Percentiles rank a stretch among this genome's conserved stretches.
These are phyloP conservation scores for Archivesica marissinica DNA, from an alignment of 1,140 invertebrate species.

Conservation along the genomic window DNA sequence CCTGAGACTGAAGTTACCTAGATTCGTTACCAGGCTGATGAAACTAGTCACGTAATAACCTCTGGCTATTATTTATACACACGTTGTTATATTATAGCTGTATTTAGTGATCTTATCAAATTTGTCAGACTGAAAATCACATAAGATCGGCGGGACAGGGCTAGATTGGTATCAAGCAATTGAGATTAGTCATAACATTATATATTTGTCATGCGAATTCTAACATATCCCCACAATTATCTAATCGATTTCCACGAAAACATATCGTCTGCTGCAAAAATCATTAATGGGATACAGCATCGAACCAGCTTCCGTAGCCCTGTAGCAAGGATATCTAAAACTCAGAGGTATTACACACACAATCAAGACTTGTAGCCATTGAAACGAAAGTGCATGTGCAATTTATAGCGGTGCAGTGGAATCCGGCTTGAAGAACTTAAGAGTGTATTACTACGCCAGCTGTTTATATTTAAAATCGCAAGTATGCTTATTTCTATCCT, in stretches of 20 bases:
- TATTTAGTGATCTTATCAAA: too few relatives aligned
- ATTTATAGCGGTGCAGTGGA: constrained; percentile 9
- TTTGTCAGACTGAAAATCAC: too few relatives aligned
- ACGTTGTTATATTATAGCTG: too few relatives aligned
- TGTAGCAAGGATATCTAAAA: constrained; percentile 20
- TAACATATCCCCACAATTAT: neutral
- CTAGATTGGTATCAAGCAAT: too few relatives aligned
- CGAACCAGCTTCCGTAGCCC: constrained; percentile 18
- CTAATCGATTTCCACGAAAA: constrained; percentile 2
- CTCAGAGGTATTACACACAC: constrained; percentile 24
- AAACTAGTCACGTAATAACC: too few relatives aligned
- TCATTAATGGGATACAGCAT: constrained; percentile 18
- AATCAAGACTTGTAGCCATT: constrained; percentile 8
- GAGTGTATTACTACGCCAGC: constrained; percentile 19
- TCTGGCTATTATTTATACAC: too few relatives aligned
- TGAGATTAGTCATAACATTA: too few relatives aligned
- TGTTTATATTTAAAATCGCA: constrained; percentile 25
- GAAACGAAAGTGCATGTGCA: constrained; percentile 49
- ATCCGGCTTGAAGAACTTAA: neutral
- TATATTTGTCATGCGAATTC: neutral
- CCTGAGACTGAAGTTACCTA: too few relatives aligned
- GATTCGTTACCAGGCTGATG: too few relatives aligned
- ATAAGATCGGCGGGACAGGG: too few relatives aligned
- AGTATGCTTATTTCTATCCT: too few relatives aligned
- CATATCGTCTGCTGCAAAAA: constrained; percentile 25